Conservation (phyloP, 2,797 vertebrate species). For the Xerus rutilus region DNA sequence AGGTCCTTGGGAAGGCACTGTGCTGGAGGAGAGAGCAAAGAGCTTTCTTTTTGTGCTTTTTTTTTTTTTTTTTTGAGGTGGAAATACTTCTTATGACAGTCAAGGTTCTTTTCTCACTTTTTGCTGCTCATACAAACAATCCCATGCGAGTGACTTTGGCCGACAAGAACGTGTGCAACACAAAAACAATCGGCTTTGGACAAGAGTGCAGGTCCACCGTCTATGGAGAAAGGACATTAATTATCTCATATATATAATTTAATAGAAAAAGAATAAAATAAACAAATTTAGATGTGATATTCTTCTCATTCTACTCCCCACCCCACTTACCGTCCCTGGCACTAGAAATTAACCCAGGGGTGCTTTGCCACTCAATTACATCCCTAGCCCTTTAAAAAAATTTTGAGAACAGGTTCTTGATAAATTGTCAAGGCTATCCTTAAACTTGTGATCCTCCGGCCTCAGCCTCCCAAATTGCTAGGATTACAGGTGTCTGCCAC, state of each 20-base stretch:
- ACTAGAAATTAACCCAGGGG: background rate
- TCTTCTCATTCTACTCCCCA: background rate
- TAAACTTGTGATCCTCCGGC: too few relatives aligned
- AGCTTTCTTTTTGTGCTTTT: constrained; percentile 78
- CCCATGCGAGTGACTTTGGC: constrained; percentile 99
- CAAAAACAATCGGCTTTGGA: constrained; percentile 97
- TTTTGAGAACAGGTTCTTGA: too few relatives aligned
- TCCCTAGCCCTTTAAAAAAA: too few relatives aligned
- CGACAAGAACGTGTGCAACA: constrained; percentile 98
- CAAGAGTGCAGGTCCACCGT: constrained; percentile 96
- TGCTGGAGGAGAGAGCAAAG: constrained; percentile 63
- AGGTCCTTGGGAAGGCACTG: constrained; percentile 87
- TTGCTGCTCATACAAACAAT: constrained; percentile 91
- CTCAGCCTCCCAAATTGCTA: too few relatives aligned
- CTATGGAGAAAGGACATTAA: constrained; percentile 85
- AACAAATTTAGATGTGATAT: background rate
- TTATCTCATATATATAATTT: background rate
- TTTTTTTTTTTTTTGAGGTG: background rate
- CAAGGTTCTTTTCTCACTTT: background rate
- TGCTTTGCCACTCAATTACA: too few relatives aligned
- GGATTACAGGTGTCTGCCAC: too few relatives aligned
- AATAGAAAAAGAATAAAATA: background rate
- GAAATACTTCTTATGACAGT: constrained; percentile 48
- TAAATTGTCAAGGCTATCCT: too few relatives aligned
- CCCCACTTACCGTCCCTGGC: too few relatives aligned